A percentile compares a stretch with the other conserved stretches of the same genome.
Evolutionary conservation across 64 coral and sea anemone genomes (phyloP).

Genomic region (Catalaphyllia jardinei): DNA sequence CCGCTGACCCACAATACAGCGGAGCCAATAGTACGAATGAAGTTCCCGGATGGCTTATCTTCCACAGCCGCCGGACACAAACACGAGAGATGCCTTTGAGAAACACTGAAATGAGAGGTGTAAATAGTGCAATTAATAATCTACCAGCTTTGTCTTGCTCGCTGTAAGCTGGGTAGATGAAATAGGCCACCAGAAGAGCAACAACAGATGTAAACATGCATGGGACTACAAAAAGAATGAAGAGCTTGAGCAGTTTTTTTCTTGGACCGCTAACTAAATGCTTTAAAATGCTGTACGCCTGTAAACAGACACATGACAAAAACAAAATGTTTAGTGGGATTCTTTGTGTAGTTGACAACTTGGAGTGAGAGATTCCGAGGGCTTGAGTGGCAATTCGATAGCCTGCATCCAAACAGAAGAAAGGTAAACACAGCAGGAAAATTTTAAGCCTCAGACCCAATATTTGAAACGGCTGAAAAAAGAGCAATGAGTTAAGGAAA

Average conservation of each 20-base stretch:
- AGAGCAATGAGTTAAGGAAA: neutral
- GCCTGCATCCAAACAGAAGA: neutral
- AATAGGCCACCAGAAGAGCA: neutral
- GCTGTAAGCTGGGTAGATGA: neutral
- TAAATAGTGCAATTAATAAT: neutral
- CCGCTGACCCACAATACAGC: constrained; percentile 15
- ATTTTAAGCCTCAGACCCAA: neutral
- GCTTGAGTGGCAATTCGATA: constrained; percentile 18
- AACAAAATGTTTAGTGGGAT: neutral
- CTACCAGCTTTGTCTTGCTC: neutral
- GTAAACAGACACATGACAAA: neutral
- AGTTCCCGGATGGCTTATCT: constrained; percentile 28
- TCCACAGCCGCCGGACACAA: constrained; percentile 18
- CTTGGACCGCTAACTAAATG: neutral
- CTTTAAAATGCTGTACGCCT: neutral
- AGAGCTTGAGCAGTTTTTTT: neutral
- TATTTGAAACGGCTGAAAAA: neutral
- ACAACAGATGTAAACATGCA: neutral
- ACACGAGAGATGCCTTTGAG: neutral
- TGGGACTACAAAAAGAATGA: neutral
- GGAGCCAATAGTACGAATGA: constrained; percentile 14
- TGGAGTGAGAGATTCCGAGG: constrained; percentile 1
- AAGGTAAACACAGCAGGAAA: neutral
- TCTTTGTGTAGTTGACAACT: neutral
- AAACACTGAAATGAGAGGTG: neutral